Base-by-base conservation (phyloP, 2,888 invertebrate species). In the Hypena proboscidalis region DNA sequence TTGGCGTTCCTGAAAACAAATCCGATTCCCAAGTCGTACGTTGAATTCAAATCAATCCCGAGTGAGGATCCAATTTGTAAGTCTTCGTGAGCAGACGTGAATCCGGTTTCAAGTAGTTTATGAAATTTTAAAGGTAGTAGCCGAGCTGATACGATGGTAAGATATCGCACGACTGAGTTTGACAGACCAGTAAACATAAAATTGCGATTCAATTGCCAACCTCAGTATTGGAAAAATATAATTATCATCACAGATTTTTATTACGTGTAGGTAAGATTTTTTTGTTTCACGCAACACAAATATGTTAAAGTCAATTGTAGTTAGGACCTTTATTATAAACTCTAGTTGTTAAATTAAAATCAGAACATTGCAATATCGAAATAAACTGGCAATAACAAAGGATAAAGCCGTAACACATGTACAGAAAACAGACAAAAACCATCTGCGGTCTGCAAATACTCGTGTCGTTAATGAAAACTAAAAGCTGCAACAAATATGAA, bases 401-500 rank as follows among this genome's bases (percentile, higher is more conserved):
- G 30, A 54, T 53, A 41, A 23, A 30, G 11, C 30, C 45, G n/a
- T 21, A 36, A 37, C 26, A 41, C 46, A 36, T 32, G 43, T 32
- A 56, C 45, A 37, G 30, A 29, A 19, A 42, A 52, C 47, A 39
- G 23, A 32, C 17, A 40, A 44, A 54, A 55, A 40, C 39, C 48
- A 51, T 53, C 36, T 52, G 58, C 17, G 53, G 58, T 57, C 21
- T 30, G n/a, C 43, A 44, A 47, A 48, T 46, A 39, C 46, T 25
- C 43, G 37, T 48, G 8, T 22, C 32, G 32, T 50, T 54, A 61
- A 56, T 67, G 55, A 61, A 66, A 63, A 63, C 55, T 63, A 58
- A 63, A 66, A 51, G 55, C 55, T 31, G 40, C 47, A 34, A 52
- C 54, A 51, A 54, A 60, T 54, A 58, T 49, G 45, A 56, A 56